Evolutionary conservation across 1,140 invertebrate species (phyloP).

Genomic region (Orussus abietinus): DNA sequence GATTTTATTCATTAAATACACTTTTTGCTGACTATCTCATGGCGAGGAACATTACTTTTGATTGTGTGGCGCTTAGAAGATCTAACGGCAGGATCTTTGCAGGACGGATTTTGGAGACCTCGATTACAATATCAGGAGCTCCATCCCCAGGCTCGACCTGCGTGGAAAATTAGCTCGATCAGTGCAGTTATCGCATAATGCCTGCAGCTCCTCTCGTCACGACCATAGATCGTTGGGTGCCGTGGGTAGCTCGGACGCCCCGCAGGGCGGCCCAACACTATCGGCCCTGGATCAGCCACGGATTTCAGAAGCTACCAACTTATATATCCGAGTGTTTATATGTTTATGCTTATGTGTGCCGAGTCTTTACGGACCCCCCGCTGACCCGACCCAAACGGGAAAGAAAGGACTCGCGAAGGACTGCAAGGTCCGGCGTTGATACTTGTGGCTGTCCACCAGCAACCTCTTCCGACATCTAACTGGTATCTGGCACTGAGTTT

Average conservation of each 20-base stretch:
- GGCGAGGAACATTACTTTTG: too few species aligned
- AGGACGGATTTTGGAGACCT: too few species aligned
- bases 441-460: too few species aligned
- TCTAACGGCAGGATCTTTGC: too few species aligned
- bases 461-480: too few species aligned
- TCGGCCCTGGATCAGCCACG: conserved; percentile 44
- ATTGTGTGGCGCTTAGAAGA: too few species aligned
- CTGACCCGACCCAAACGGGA: conserved; percentile 18
- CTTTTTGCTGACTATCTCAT: too few species aligned
- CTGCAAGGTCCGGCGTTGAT: conserved; percentile 4
- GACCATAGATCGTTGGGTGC: conserved; percentile 38
- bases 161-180: neutral
- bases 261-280: conserved; percentile 48
- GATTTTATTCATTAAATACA: too few species aligned
- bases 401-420: conserved; percentile 2
- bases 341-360: conserved; percentile 32
- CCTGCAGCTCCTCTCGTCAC: conserved; percentile 31
- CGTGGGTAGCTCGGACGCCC: conserved; percentile 40
- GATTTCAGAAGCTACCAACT: conserved; percentile 51
- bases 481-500: too few species aligned
- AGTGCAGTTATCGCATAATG: neutral
- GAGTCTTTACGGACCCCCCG: conserved; percentile 46
- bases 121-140: too few species aligned
- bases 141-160: neutral
- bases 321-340: conserved; percentile 24